These are phyloP conservation scores for Aspiorhynchus laticeps DNA, from an alignment of 2,113 vertebrate species.

Conservation along the genomic window DNA sequence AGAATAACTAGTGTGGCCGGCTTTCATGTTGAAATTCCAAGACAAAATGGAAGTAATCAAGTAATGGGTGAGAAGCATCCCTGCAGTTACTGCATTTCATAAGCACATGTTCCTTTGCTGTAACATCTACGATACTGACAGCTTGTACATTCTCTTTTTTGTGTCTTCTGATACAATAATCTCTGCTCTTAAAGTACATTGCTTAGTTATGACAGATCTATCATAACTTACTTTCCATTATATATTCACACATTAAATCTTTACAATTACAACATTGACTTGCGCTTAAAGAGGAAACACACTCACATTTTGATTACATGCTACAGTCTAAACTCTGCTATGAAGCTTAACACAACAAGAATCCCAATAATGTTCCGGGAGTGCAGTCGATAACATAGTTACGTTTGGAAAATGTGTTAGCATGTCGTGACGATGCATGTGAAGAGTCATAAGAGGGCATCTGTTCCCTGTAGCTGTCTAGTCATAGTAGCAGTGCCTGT, in stretches of 20 bases:
- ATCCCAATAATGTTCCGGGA: neutral
- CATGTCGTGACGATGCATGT: constrained; percentile 1
- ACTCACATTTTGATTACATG: neutral
- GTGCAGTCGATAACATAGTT: constrained; percentile 17
- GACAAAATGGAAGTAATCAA: neutral
- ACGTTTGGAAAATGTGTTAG: constrained; percentile 27
- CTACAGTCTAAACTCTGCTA: neutral
- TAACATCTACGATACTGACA: neutral
- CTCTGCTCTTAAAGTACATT: neutral
- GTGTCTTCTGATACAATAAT: neutral
- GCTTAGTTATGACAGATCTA: neutral
- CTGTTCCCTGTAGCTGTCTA: constrained; percentile 22
- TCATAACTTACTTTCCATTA: neutral
- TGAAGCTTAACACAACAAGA: neutral
- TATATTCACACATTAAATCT: neutral
- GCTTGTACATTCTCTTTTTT: neutral
- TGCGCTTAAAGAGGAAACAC: neutral
- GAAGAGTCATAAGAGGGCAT: constrained; percentile 17
- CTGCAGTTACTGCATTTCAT: neutral
- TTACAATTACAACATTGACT: neutral
- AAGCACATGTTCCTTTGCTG: neutral
- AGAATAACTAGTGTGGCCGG: neutral
- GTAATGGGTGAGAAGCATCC: neutral
- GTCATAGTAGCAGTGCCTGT: constrained; percentile 5
- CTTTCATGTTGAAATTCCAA: neutral